A percentile compares a stretch with the other conserved stretches of the same genome.
Conservation (phyloP, 2,797 vertebrate genomes). For the Ctenopoma kingsleyae region DNA sequence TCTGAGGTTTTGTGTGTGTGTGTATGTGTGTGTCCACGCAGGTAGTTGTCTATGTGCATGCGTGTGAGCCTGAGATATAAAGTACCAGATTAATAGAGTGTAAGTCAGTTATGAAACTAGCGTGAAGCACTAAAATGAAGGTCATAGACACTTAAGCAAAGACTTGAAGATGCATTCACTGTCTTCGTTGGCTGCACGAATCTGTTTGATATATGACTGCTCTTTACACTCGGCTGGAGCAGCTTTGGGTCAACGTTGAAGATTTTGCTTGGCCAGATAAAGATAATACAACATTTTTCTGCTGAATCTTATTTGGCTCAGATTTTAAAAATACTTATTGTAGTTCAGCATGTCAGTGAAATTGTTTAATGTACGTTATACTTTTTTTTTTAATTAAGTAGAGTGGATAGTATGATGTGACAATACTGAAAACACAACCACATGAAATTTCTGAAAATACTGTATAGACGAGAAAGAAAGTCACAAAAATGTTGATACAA, state of each 20-base stretch:
- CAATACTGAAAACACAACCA: neutral
- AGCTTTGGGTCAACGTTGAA: constrained; percentile 1
- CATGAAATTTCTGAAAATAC: neutral
- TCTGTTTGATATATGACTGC: constrained; percentile 22
- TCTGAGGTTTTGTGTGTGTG: constrained; percentile 39
- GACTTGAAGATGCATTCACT: constrained; percentile 42
- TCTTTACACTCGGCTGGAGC: constrained; percentile 7
- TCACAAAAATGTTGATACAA: neutral
- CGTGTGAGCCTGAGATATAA: constrained; percentile 35
- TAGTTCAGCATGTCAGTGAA: neutral
- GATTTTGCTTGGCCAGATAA: constrained; percentile 12
- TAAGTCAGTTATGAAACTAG: constrained; percentile 31
- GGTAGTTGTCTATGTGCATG: constrained; percentile 14
- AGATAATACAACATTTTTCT: neutral
- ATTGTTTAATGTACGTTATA: neutral
- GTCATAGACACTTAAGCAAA: constrained; percentile 50
- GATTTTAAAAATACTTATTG: neutral
- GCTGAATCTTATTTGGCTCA: neutral
- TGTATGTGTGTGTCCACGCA: neutral
- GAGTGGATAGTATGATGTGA: neutral
- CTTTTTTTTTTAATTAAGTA: neutral
- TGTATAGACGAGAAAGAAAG: too few relatives aligned
- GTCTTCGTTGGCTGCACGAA: constrained; percentile 13
- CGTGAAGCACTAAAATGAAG: constrained; percentile 54
- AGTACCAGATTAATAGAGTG: constrained; percentile 45